phyloP scores from a whole-genome alignment of 2,888 invertebrate genomes.

The Herminia tarsipennalis region DNA sequence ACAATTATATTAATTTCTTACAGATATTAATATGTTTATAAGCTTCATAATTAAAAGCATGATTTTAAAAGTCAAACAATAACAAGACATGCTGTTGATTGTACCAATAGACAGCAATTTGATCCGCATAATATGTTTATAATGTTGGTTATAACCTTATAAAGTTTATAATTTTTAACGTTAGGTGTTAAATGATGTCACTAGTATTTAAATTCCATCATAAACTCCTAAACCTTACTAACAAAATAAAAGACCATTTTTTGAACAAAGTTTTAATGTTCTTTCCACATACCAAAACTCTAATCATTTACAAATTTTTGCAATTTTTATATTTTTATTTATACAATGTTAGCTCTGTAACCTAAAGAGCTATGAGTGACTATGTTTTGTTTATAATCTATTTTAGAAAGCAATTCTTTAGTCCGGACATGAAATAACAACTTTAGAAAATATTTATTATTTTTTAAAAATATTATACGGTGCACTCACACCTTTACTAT shows the following conservation, averaged over 20 bases:
- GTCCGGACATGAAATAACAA: conserved; percentile 69
- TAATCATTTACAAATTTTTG: conserved; percentile 74
- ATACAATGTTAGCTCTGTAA: conserved; percentile 76
- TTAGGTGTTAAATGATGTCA: neutral
- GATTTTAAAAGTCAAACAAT: too few relatives aligned
- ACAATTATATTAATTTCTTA: too few relatives aligned
- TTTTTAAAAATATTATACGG: conserved; percentile 66
- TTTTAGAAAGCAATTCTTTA: conserved; percentile 70
- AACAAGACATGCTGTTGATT: too few relatives aligned
- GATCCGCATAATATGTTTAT: too few relatives aligned
- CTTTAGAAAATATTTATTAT: conserved; percentile 72
- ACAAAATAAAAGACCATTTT: conserved; percentile 63
- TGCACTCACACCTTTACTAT: conserved; percentile 59
- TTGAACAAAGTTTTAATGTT: conserved; percentile 77
- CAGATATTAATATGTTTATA: too few relatives aligned
- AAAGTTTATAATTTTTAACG: neutral
- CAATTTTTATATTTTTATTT: conserved; percentile 79
- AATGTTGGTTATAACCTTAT: too few relatives aligned
- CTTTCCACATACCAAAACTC: conserved; percentile 64
- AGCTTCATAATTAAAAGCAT: too few relatives aligned
- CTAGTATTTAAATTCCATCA: too few relatives aligned
- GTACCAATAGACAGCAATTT: too few relatives aligned
- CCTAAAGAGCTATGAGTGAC: conserved; percentile 76
- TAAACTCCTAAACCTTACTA: too few relatives aligned
- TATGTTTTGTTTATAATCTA: conserved; percentile 71